Evolutionary conservation across 2,113 vertebrate genomes (phyloP), one percentile per base, ranked within the genome.

Genomic region (Notothenia coriiceps): DNA sequence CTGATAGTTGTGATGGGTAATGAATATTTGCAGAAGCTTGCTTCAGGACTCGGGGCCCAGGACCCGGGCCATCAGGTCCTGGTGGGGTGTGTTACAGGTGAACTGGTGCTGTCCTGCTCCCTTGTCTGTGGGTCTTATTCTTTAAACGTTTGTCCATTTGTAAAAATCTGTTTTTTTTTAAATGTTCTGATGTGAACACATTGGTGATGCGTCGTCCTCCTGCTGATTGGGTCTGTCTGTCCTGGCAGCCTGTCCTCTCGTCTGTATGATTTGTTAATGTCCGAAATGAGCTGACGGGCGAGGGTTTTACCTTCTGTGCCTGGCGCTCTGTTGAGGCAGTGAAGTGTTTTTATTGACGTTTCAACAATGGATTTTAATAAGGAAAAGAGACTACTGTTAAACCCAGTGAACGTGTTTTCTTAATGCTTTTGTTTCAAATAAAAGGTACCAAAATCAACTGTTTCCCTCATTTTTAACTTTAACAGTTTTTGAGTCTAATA

Each of bases 371-470:
- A 73, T 90, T 87, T 88, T 88, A 71, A 55, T 78, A 50, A 80
- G 85, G 71, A 91, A 90, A 92, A 90, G 62, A 91, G 54, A 83
- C 20, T 43, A 56, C 70, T 89, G 79, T 92, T 64, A 66, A 87
- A 64, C 15, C 29, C 65, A 44, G 20, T 59, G 5, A 73, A 56
- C 79, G 35, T 61, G 73, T 82, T 85, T 80, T 60, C 15, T 74
- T 65, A 18, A 52, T 85, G 40, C 13, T 67, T 82, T 83, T 70
- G 61, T 88, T 83, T 90, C 67, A 74, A 93, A 93, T 93, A 90
- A 92, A 93, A 84, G 18, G 62, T 84, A 73, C 22, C 11, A 43
- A 67, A 44, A 61, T 89, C 52, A 54, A 5, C 20, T 70, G 70
- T 51, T 65, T 20, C 20, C 29, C 10, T 40, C 4, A 17, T 52